Percentiles rank a stretch among this genome's conserved stretches.
Conservation (phyloP, 2,113 vertebrate genomes). For the Diadophis punctatus region DNA sequence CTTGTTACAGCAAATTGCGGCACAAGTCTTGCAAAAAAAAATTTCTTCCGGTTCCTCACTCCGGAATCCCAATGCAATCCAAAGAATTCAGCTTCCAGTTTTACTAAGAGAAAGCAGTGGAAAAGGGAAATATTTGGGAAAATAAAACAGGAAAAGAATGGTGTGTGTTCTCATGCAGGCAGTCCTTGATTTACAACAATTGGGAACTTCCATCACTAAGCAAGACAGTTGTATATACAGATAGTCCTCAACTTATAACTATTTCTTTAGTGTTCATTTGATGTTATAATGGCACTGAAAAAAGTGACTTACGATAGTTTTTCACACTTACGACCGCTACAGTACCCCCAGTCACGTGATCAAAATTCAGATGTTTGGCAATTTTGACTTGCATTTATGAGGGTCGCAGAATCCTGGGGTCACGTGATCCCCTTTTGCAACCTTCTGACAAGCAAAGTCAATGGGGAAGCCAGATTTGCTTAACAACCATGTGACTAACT, state of each 20-base stretch:
- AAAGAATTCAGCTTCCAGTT: not conserved
- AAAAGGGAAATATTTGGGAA: not conserved
- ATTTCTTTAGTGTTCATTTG: not conserved
- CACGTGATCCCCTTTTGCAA: not conserved
- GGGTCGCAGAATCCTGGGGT: not conserved
- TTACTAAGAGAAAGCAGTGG: not conserved
- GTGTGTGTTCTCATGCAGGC: not conserved
- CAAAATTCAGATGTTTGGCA: not conserved
- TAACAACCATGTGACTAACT: not conserved
- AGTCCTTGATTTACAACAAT: not conserved
- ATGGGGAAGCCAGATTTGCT: not conserved
- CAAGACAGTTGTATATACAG: not conserved
- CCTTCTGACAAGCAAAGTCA: not conserved
- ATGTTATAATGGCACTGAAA: not conserved
- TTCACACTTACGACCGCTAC: not conserved
- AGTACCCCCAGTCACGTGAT: not conserved
- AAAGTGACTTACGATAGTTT: not conserved
- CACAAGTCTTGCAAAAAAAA: rapidly evolving
- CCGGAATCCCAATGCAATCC: not conserved
- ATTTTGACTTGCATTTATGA: not conserved
- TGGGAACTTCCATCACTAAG: not conserved
- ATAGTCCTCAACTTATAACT: not conserved
- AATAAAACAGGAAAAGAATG: not conserved
- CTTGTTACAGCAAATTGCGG: not conserved
- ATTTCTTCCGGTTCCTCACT: too few species aligned